Evolutionary conservation across 92 coral and sea anemone species (phyloP).

Genomic region (Epizoanthus rinbou): DNA sequence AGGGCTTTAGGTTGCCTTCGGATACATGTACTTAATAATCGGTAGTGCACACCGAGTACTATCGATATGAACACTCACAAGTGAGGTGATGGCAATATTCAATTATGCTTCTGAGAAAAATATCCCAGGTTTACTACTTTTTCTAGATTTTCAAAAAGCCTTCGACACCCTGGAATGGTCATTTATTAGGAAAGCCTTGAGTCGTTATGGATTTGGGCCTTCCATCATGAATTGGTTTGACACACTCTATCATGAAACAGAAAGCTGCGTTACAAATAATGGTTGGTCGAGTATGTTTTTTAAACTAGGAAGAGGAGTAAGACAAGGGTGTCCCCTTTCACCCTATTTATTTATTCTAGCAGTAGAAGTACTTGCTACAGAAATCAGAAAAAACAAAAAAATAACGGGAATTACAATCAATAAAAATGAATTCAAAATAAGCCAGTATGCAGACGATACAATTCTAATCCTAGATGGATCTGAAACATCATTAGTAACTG

Average conservation of each 20-base stretch:
- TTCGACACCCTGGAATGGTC: slow-evolving; percentile 43
- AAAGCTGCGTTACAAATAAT: slow-evolving; percentile 38
- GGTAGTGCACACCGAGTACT: too few relatives aligned
- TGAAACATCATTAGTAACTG: slow-evolving; percentile 27
- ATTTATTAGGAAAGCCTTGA: slow-evolving; percentile 23
- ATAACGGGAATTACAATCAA: slow-evolving; percentile 26
- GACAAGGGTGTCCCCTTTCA: too few relatives aligned
- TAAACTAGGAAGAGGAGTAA: slow-evolving; percentile 33
- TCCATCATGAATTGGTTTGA: slow-evolving; percentile 35
- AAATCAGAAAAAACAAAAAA: slow-evolving; percentile 26
- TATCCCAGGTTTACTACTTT: too few relatives aligned
- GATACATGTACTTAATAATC: too few relatives aligned
- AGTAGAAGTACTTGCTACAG: slow-evolving; percentile 33
- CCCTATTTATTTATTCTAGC: slow-evolving; percentile 25
- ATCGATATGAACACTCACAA: too few relatives aligned
- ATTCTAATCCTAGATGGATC: slow-evolving; percentile 45
- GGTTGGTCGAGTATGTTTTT: slow-evolving; percentile 28
- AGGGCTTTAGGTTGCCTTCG: too few relatives aligned
- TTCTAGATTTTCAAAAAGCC: too few relatives aligned
- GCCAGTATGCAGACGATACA: slow-evolving; percentile 45
- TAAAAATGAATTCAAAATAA: slow-evolving; percentile 34
- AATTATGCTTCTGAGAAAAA: too few relatives aligned
- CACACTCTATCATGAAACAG: slow-evolving; percentile 13
- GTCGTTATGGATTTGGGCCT: slow-evolving; percentile 37
- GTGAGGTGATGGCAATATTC: too few relatives aligned